Evolutionary conservation across 64 coral and sea anemone species (phyloP).

Genomic region (Montipora cactus): DNA sequence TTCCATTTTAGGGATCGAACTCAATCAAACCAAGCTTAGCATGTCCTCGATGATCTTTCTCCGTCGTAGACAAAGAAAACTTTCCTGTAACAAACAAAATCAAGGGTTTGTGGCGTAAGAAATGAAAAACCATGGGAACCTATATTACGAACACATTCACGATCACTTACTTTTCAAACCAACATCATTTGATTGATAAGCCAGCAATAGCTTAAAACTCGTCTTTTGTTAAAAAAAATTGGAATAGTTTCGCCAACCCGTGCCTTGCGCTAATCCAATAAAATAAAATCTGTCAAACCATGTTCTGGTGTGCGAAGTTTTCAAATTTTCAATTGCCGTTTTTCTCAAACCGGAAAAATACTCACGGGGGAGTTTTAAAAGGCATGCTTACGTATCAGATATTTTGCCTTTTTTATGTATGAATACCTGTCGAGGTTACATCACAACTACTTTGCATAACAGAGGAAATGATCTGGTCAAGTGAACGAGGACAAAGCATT

Average conservation of each 20-base stretch:
- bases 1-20: not conserved
- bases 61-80: not conserved
- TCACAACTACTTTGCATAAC: conserved; percentile 48
- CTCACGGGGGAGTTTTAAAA: not conserved
- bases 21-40: not conserved
- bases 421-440: conserved; percentile 19
- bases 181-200: conserved; percentile 10
- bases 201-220: not conserved
- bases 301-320: not conserved
- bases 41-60: not conserved
- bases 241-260: conserved; percentile 4
- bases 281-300: not conserved
- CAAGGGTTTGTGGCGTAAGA: not conserved
- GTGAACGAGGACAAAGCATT: conserved; percentile 3
- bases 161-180: not conserved
- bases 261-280: conserved; percentile 18
- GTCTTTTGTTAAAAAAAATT: not conserved
- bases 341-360: conserved; percentile 18
- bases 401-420: conserved; percentile 17
- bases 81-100: not conserved
- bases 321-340: not conserved
- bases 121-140: conserved; percentile 2
- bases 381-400: conserved; percentile 11
- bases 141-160: not conserved
- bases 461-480: conserved; percentile 5